phyloP scores from a whole-genome alignment of 2,113 vertebrate species.

The Macquaria ambigua region DNA sequence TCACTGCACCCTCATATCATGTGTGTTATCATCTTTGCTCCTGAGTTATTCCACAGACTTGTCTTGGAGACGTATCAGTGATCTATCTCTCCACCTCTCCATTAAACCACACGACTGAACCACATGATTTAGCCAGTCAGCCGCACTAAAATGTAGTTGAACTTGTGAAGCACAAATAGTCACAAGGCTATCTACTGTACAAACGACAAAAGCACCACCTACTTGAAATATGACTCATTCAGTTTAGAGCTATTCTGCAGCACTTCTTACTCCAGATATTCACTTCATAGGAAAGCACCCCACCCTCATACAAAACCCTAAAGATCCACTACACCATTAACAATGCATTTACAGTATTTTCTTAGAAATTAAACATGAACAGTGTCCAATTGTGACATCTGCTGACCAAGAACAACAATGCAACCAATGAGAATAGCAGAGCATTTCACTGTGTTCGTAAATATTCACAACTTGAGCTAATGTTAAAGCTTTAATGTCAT shows the following conservation, averaged over 20 bases:
- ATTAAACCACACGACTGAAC: not conserved
- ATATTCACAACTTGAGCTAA: not conserved
- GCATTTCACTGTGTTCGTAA: not conserved
- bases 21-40: not conserved
- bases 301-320: not conserved
- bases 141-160: not conserved
- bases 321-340: not conserved
- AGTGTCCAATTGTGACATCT: slow-evolving; percentile 57
- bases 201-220: not conserved
- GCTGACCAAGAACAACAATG: slow-evolving; percentile 37
- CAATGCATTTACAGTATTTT: slow-evolving; percentile 1
- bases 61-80: not conserved
- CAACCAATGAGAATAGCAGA: not conserved
- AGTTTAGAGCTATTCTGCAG: not conserved
- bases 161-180: not conserved
- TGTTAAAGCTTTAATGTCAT: not conserved
- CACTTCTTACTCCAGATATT: not conserved
- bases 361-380: slow-evolving; percentile 6
- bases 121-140: not conserved
- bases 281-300: not conserved
- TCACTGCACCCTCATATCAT: not conserved
- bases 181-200: not conserved
- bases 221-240: not conserved
- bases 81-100: not conserved
- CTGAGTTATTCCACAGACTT: not conserved